Evolutionary conservation across 1,140 invertebrate species (phyloP), one percentile per base, ranked within the genome.

Genomic region (Drosophila kikkawai): DNA sequence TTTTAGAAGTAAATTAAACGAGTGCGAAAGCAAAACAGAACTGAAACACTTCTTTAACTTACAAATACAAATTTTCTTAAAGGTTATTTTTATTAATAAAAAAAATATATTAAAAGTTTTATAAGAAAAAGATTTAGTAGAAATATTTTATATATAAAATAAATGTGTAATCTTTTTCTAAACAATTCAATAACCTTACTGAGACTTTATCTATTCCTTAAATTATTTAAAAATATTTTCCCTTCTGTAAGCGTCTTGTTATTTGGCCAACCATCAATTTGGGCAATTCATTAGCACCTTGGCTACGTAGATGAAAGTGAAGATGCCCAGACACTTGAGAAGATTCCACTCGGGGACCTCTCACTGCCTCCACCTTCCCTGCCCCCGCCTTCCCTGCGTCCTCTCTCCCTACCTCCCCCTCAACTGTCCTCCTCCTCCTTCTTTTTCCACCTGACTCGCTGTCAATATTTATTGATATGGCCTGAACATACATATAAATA

Each of bases 201-300:
- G 0, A 19, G 7, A 17, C 34, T 9, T 0, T 19, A 11, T 12
- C n/a, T 45, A 4, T 63, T 65, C 63, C 26, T 11, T 3, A 11
- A 5, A 36, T 45, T 42, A 9, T 45, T 19, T 44, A 22, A 13
- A 8, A 19, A 11, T 34, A n/a, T 51, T 44, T 59, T 56, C 37
- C 65, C n/a, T 29, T 51, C n/a, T 22, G 8, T 26, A 12, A 3
- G 22, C 13, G 17, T 12, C 36, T 45, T 56, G 29, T 48, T 44
- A 29, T 44, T 50, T 60, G 41, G 29, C 48, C 26, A 26, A 51
- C 39, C 36, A 47, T 55, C 7, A 55, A 47, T 86, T 82, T 83
- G 51, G 36, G 45, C 50, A 61, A 75, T 39, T 78, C 41, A 88
- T 87, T 87, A 87, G 77, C 83, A 48, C 50, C 60, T 63, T 63